Conservation (phyloP, 2,113 vertebrate genomes). For the Parotia lawesii region DNA sequence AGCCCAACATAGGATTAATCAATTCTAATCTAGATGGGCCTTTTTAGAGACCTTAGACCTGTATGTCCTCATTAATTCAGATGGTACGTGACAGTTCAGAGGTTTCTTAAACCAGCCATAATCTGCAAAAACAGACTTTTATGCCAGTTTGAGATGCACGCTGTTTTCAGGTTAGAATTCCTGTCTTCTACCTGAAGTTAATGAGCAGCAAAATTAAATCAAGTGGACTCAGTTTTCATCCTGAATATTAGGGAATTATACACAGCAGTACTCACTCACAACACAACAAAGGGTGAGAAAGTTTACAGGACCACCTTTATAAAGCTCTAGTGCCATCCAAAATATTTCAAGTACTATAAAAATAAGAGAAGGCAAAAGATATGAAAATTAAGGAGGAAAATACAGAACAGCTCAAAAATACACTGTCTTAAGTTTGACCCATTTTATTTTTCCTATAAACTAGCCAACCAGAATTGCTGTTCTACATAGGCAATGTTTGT, state of each 20-base stretch:
- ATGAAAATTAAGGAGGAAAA: not conserved
- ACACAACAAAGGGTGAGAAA: not conserved
- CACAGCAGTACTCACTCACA: not conserved
- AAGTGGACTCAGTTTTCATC: not conserved
- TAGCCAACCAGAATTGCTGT: not conserved
- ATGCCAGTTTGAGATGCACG: conserved; percentile 3
- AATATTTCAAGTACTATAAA: not conserved
- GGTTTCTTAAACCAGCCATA: conserved; percentile 62
- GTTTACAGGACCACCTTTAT: not conserved
- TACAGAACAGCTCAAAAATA: not conserved
- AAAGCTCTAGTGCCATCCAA: not conserved
- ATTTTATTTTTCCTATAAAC: not conserved
- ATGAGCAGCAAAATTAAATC: not conserved
- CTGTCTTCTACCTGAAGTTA: not conserved
- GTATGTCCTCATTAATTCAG: conserved; percentile 72
- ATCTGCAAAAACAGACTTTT: conserved; percentile 61
- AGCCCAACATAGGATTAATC: conserved; percentile 65
- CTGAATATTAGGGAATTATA: not conserved
- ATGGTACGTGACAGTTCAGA: conserved; percentile 71
- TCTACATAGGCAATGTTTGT: not conserved
- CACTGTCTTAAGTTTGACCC: not conserved
- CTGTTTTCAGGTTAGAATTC: conserved; percentile 37
- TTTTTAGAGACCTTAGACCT: conserved; percentile 72
- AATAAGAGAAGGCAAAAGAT: not conserved
- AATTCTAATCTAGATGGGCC: conserved; percentile 62